phyloP scores from a whole-genome alignment of 2,888 invertebrate genomes.

The Eupithecia centaureata region DNA sequence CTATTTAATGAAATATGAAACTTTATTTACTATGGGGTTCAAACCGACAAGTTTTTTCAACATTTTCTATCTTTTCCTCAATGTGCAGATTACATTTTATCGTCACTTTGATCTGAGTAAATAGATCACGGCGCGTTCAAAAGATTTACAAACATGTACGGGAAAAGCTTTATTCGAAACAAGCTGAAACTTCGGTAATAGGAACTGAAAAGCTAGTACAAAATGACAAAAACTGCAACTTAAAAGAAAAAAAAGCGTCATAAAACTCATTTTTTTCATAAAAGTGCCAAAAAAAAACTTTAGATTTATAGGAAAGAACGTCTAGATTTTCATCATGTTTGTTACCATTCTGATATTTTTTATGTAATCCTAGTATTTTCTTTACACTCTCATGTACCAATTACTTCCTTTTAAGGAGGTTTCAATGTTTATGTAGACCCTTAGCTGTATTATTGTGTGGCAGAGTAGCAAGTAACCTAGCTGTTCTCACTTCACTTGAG shows the following conservation, averaged over 20 bases:
- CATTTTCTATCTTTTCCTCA: not conserved
- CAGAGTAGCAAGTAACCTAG: conserved; percentile 11
- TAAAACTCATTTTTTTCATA: not conserved
- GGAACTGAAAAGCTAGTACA: conserved; percentile 1
- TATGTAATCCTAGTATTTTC: not conserved
- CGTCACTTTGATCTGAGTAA: conserved; percentile 22
- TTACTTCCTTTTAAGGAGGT: not conserved
- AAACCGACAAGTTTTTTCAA: not conserved
- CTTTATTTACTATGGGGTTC: no score
- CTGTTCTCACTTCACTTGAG: not conserved
- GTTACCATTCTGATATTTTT: not conserved
- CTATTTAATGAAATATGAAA: no score
- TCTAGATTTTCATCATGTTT: not conserved
- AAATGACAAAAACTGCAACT: not conserved
- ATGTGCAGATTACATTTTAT: not conserved
- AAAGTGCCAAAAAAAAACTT: not conserved
- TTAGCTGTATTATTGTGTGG: not conserved
- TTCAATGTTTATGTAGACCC: not conserved
- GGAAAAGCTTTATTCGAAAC: conserved; percentile 3
- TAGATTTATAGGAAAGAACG: not conserved
- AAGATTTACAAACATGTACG: conserved; percentile 23
- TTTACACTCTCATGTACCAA: not conserved
- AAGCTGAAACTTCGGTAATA: not conserved
- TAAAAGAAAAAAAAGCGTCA: no score
- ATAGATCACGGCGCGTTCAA: conserved; percentile 20